Base-by-base conservation (phyloP, 2,888 invertebrate genomes). In the Drosophila mimica region DNA sequence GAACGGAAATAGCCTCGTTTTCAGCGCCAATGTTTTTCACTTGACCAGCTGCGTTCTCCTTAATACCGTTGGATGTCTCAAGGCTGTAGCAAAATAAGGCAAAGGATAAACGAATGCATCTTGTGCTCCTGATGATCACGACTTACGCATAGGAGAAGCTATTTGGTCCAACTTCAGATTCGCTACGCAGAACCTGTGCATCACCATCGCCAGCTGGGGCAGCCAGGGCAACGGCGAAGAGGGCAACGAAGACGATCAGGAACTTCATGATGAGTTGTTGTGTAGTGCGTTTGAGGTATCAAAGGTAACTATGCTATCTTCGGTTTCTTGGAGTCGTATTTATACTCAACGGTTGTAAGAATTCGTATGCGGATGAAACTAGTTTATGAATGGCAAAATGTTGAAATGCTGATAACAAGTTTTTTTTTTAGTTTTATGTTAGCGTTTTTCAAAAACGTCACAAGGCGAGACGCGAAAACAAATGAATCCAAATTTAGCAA, bases 61-160 rank as follows among this genome's bases (percentile, higher is more conserved):
- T 1, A 40, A 76, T 83, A 53, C 92, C 92, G 74, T 92, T 81
- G 61, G 89, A 86, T 43, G 90, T 91, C 60, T 91, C 85, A 1
- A 0, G 0, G 0, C 79, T 77, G 49, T 20, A 11, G 15, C 8
- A 28, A 1, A 3, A 15, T n/a, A 76, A 62, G 1, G 15, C 68
- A 74, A 58, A 28, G 64, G 28, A 61, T 57, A 20, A 69, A 20
- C 5, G 6, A 28, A 0, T 34, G 25, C 3, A 30, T 11, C 4
- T 7, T 4, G 13, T n/a, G 8, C 0, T 8, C 6, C 2, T 13
- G 2, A 31, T 3, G 51, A 56, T 70, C 48, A 56, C 11, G 33
- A 60, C 36, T 69, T 73, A 77, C 77, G 0, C 0, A 15, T 94
- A 95, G 54, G 91, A 93, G 91, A 94, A 95, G 31, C 94, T 0